Evolutionary conservation across 2,113 vertebrate genomes (phyloP), one percentile per base, ranked within the genome.

Genomic region (Barbus barbus): DNA sequence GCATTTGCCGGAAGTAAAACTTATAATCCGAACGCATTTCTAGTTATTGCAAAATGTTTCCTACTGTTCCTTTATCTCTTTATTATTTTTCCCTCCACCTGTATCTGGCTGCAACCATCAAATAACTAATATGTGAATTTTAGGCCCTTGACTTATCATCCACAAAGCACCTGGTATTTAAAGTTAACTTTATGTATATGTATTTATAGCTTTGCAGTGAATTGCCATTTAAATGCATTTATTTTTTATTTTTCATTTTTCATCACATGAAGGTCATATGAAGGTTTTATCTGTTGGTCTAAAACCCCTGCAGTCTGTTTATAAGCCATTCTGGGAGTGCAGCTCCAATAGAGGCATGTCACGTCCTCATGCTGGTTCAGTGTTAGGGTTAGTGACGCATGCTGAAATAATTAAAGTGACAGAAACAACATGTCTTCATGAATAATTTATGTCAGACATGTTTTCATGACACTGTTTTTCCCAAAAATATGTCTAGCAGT

Each of bases 391-490:
- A 67, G 77, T 41, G 58, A 26, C 1, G 13, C 51, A 78, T 65
- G n/a, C 38, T 67, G 9, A 80, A 67, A 80, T 67, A 80, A 80
- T 80, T 13, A 20, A 80, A 80, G 78, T 48, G 78, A 80, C 41
- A 31, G 78, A 67, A 80, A 80, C 60, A 65, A 80, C 78, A 48
- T 69, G 79, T 71, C 28, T n/a, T 81, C 28, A 56, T 71, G 79
- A 69, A 71, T 69, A 56, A 71, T 71, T 71, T 0, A 71, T 38
- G 13, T 18, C 44, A 71, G 7, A 56, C 12, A 36, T 63, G 33
- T 71, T 71, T 82, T 38, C 31, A 56, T 82, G 65, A 48, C 41
- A 41, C 58, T 8, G 60, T 79, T 69, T 75, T 81, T 9, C 26
- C 18, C 41, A 51, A 69, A 53, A 33, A 44, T 38, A 67, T 1